Conservation (phyloP, 2,113 vertebrate species). For the Formicarius rufipectus region DNA sequence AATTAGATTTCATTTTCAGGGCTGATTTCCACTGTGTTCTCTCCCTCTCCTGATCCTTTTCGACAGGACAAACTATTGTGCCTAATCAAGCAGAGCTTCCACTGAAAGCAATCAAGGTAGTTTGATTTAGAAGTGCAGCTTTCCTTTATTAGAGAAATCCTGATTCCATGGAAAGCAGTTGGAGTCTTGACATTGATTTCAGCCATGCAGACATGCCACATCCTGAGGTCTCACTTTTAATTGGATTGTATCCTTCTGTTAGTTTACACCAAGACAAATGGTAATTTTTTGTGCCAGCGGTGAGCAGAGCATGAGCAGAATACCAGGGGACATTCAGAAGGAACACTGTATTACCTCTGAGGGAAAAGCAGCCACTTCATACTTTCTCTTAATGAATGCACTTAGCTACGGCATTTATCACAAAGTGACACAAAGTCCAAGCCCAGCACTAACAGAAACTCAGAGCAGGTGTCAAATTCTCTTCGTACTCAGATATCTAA, state of each 20-base stretch:
- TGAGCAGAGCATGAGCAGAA: neutral
- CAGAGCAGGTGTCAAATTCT: neutral
- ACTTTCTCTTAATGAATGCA: neutral
- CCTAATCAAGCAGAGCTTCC: conserved; percentile 8
- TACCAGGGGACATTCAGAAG: too few relatives aligned
- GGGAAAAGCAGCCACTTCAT: neutral
- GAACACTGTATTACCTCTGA: neutral
- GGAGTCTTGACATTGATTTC: neutral
- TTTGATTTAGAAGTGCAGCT: neutral
- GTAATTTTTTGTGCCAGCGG: neutral
- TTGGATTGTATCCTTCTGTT: neutral
- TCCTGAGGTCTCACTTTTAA: neutral
- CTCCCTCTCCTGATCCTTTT: neutral
- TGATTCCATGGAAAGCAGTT: neutral
- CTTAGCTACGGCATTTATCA: neutral
- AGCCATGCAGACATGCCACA: neutral
- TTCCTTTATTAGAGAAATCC: neutral
- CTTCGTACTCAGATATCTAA: fast-evolving
- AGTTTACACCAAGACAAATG: neutral
- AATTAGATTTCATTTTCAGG: neutral
- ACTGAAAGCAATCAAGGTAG: neutral
- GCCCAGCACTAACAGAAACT: neutral
- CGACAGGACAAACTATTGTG: neutral
- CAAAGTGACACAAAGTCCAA: neutral
- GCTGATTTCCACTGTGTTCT: neutral